Evolutionary conservation across 2,113 vertebrate species (phyloP).

Genomic region (western clawed frog (Xenopus tropicalis)): DNA sequence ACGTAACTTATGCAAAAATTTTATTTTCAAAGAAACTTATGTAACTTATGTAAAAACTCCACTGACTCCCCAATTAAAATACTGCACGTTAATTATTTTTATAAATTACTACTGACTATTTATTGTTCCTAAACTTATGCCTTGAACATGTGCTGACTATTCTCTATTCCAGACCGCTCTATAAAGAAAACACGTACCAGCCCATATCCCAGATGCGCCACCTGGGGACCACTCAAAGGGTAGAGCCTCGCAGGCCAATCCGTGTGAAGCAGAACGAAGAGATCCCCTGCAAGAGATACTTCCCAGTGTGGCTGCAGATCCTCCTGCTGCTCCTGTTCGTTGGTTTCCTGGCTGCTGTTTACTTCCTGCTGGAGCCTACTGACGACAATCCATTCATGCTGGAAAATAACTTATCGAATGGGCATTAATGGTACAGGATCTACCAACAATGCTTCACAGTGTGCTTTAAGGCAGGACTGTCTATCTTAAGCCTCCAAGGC

Average conservation of each 20-base stretch:
- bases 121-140: too few relatives aligned
- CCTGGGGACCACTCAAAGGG: not conserved
- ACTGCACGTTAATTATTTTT: too few relatives aligned
- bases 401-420: not conserved
- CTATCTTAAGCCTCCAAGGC: too few relatives aligned
- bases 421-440: not conserved
- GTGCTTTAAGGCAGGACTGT: too few relatives aligned
- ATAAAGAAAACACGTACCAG: constrained; percentile 13
- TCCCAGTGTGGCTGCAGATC: constrained; percentile 29
- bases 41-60: too few relatives aligned
- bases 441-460: not conserved
- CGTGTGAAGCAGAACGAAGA: constrained; percentile 24
- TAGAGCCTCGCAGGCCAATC: constrained; percentile 29
- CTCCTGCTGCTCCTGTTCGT: constrained; percentile 4
- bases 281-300: not conserved
- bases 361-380: not conserved
- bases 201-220: constrained; percentile 21
- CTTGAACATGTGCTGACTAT: not conserved
- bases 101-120: too few relatives aligned
- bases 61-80: too few relatives aligned
- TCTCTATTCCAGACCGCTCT: not conserved
- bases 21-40: too few relatives aligned
- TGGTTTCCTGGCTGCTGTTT: constrained; percentile 20
- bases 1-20: too few relatives aligned
- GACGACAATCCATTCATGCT: constrained; percentile 11